Percentiles rank a stretch among this genome's conserved stretches.
phyloP scores from a whole-genome alignment of 2,113 vertebrate genomes.

The human region GRCh38 chr13:107625501-107626000 shows the following conservation, averaged over 20 bases:
- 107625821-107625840: conserved; percentile 70
- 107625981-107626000: not conserved
- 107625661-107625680: not conserved
- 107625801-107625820: conserved; percentile 62
- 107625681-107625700: not conserved
- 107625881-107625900: not conserved
- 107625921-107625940: not conserved
- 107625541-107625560: not conserved
- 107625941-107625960: not conserved
- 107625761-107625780: not conserved
- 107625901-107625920: conserved; percentile 44
- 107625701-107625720: not conserved
- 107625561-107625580: not conserved
- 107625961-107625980: not conserved
- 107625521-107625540: not conserved
- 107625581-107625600: not conserved
- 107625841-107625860: conserved; percentile 68
- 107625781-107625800: conserved; percentile 50
- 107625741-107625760: not conserved
- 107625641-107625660: not conserved
- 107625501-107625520: not conserved
- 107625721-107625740: not conserved
- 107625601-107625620: not conserved
- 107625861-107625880: conserved; percentile 54
- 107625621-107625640: not conserved